phyloP scores from a whole-genome alignment of 1,140 invertebrate species.

The Acyrthosiphon pisum region DNA sequence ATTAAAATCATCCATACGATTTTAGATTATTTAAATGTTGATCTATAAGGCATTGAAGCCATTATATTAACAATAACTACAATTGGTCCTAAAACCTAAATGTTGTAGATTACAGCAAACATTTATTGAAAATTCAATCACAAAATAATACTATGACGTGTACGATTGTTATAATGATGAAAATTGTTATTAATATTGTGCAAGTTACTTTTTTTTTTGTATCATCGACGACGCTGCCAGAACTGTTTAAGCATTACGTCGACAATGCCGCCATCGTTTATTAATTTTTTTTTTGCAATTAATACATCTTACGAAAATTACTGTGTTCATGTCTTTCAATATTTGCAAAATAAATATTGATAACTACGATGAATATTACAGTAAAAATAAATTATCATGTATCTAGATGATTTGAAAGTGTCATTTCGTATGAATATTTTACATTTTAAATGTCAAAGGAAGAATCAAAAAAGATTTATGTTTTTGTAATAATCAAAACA shows the following conservation, averaged over 20 bases:
- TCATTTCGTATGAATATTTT: neutral
- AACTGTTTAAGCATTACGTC: too few species aligned
- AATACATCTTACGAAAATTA: neutral
- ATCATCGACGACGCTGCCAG: too few species aligned
- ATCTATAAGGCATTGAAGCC: neutral
- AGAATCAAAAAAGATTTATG: conserved; percentile 22
- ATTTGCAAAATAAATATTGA: neutral
- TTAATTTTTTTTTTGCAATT: too few species aligned
- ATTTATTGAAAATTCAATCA: neutral
- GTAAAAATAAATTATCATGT: neutral
- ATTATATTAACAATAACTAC: neutral
- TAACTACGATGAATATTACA: neutral
- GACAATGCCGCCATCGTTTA: too few species aligned
- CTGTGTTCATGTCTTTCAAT: neutral
- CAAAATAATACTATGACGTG: neutral
- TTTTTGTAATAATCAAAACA: neutral
- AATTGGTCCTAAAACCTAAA: neutral
- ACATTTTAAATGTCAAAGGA: neutral
- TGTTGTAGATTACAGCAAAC: neutral
- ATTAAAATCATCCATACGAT: neutral
- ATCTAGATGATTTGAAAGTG: neutral
- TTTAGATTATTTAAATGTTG: neutral
- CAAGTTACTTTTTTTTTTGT: neutral
- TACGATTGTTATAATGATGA: neutral
- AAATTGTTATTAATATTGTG: neutral